Evolutionary conservation across 2,797 vertebrate species (phyloP), one percentile per base, ranked within the genome.

Genomic region (Amblyraja radiata): DNA sequence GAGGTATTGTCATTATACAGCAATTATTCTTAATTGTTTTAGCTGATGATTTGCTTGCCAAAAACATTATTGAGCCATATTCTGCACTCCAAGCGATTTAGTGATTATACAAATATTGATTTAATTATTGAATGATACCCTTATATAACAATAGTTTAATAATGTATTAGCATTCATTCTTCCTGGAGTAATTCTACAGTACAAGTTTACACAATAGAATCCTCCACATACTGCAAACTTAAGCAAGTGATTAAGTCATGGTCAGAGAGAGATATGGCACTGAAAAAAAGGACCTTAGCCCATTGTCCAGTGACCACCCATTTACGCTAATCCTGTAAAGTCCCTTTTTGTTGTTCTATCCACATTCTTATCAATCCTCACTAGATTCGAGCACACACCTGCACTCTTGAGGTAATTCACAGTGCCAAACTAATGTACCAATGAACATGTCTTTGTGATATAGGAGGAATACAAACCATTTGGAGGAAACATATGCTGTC

Each of bases 81-180:
- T 61, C 58, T n/a, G n/a, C 28, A 88, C 5, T 65, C 61, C 84
- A 88, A 63, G 63, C 28, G 84, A 63, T 32, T 65, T 32, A 32
- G 14, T 65, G 84, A 88, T 65, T 36, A 65, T 18, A 65, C 18
- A 18, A 14, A 68, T 21, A 65, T 63, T 86, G 83, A 16, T 86
- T 86, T 16, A 32, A 86, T 63, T 63, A n/a, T 65, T 65, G 16
- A 88, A 88, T 68, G 6, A 18, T 88, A 61, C 14, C 32, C 13
- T 88, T 32, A 88, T 68, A 32, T 88, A 32, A 32, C 36, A 21
- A 65, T 88, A 36, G 16, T 88, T 88, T 65, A 88, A 14, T 32
- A 68, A 18, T 88, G 84, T 65, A 88, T 21, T 32, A 88, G 63
- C 0, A 8, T n/a, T 88, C n/a, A 88, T 88, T 88, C 84, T 88